A percentile compares a stretch with the other conserved stretches of the same genome.
phyloP scores from a whole-genome alignment of 1,140 invertebrate genomes.

The Drosophila guanche region DNA sequence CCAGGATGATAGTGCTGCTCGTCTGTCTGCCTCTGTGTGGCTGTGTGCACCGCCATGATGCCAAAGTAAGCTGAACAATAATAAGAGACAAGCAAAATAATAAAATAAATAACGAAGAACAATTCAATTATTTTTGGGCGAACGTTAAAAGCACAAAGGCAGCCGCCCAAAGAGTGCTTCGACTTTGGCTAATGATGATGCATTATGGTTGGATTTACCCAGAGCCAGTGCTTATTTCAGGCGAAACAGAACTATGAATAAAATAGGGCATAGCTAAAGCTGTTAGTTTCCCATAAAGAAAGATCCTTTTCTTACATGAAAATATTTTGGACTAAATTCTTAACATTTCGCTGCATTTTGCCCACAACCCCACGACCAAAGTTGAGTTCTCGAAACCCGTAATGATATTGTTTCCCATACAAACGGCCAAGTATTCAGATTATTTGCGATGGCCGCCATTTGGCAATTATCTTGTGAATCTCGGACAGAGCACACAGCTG shows the following conservation, averaged over 20 bases:
- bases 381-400: not conserved
- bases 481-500: conserved; percentile 56
- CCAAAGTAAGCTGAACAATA: conserved; percentile 71
- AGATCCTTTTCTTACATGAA: no score
- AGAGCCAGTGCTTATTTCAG: not conserved
- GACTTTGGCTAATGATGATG: conserved; percentile 62
- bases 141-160: conserved; percentile 62
- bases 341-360: no score
- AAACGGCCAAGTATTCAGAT: not conserved
- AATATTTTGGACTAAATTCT: no score
- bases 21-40: conserved; percentile 11
- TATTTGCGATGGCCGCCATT: conserved; percentile 1
- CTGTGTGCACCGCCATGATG: not conserved
- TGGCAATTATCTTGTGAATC: conserved; percentile 58
- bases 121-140: conserved; percentile 77
- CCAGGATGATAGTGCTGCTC: conserved; percentile 47
- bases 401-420: conserved; percentile 32
- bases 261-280: not conserved
- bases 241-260: not conserved
- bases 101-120: conserved; percentile 81
- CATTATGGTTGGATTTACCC: conserved; percentile 50
- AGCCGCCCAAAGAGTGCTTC: conserved; percentile 29
- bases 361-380: no score
- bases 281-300: no score
- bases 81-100: conserved; percentile 79